Evolutionary conservation across 2,113 vertebrate genomes (phyloP), one percentile per base, ranked within the genome.

Genomic region (Origma solitaria): DNA sequence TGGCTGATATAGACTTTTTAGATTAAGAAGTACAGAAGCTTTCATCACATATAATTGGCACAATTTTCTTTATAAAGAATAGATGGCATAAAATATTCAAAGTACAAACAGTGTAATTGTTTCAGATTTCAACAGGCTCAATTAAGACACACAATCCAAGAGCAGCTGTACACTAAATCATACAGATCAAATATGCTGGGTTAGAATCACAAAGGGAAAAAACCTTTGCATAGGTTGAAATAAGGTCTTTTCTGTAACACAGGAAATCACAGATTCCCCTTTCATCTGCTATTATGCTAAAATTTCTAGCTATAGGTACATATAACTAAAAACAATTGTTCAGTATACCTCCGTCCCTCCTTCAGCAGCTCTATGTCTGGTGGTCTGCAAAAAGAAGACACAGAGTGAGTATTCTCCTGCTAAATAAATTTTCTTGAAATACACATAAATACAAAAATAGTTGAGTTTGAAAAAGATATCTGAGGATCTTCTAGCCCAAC

Each of bases 61-160:
- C 35, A 45, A 68, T 90, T 94, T 96, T 76, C 51, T 57, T 96
- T 90, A 92, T 90, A 93, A 97, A 96, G 93, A 86, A 88, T 49
- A 64, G 76, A 49, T 42, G 60, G 42, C 64, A 96, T 71, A 94
- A 96, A 97, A 94, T 73, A 94, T 89, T 84, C 75, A 86, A 88
- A 93, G 68, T 91, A 94, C 96, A 97, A 96, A 97, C 92, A 96
- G 44, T 70, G 81, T 86, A 96, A 98, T 98, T 98, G 98, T 98
- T 88, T 94, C 64, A 76, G 97, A 97, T 99, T 98, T 99, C 99
- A 99, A 97, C 99, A 98, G 94, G 91, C 94, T 86, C 98, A 97
- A 98, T 99, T 98, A 98, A 86, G 92, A 95, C 53, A 88, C 58
- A 70, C 35, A 96, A 69, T 83, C 68, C 83, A 97, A 85, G 92